These are phyloP conservation scores for Sinocyclocheilus rhinocerous DNA, from an alignment of 2,113 vertebrate genomes.

Conservation along the genomic window DNA sequence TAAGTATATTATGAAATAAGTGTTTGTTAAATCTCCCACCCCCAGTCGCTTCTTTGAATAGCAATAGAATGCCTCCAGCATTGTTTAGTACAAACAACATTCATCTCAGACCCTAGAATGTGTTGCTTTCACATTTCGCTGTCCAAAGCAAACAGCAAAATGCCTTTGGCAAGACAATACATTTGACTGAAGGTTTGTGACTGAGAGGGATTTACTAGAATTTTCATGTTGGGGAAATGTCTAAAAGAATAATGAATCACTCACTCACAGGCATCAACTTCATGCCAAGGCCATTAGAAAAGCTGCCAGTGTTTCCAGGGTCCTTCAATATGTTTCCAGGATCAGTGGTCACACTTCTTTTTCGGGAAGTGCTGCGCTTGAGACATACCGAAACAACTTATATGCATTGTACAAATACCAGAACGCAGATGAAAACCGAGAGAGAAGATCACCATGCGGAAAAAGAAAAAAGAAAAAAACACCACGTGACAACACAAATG, in stretches of 20 bases:
- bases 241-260: not conserved
- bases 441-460: too few species aligned
- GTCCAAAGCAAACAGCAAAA: not conserved
- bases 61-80: not conserved
- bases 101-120: not conserved
- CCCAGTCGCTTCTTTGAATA: not conserved
- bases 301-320: not conserved
- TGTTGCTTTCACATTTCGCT: not conserved
- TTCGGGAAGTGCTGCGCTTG: not conserved
- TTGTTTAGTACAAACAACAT: not conserved
- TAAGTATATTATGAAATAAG: too few species aligned
- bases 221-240: not conserved
- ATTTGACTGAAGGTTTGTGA: not conserved
- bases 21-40: not conserved
- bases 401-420: not conserved
- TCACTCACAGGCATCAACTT: not conserved
- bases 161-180: not conserved
- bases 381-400: not conserved
- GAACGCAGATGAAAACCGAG: not conserved
- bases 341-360: not conserved
- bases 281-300: slow-evolving; percentile 2
- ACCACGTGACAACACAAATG: too few species aligned
- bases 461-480: too few species aligned
- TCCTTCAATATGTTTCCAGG: not conserved
- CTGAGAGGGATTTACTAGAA: not conserved